A percentile compares a stretch with the other conserved stretches of the same genome.
These are phyloP conservation scores for Oceanodroma leucorhoa DNA, from an alignment of 2,797 vertebrate species.

Conservation along the genomic window DNA sequence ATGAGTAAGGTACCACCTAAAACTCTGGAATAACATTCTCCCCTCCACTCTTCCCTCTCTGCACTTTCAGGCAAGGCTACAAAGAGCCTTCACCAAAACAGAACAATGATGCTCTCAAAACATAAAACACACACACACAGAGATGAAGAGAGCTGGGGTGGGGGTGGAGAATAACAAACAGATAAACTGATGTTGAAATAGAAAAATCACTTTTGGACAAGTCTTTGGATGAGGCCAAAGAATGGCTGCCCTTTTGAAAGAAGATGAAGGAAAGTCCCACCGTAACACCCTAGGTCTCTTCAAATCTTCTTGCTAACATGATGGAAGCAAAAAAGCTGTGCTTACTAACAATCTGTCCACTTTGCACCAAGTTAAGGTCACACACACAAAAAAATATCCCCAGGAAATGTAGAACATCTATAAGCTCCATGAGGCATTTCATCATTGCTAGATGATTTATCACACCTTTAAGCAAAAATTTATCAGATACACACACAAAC, in stretches of 20 bases:
- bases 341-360: background rate
- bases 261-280: background rate
- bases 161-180: background rate
- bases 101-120: background rate
- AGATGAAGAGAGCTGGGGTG: background rate
- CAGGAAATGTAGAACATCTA: background rate
- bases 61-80: background rate
- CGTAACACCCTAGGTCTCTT: background rate
- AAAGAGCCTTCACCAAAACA: background rate
- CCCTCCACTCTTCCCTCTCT: background rate
- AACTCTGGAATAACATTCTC: background rate
- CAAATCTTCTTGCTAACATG: background rate
- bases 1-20: background rate
- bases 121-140: fast-evolving
- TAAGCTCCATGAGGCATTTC: background rate
- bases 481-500: background rate
- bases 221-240: background rate
- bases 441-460: background rate
- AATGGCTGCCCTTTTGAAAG: background rate
- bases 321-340: background rate
- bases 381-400: background rate
- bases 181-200: background rate
- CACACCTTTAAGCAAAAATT: background rate
- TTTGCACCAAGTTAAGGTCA: background rate
- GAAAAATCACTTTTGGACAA: background rate